Percentiles rank a stretch among this genome's conserved stretches.
Conservation (phyloP, 1,140 invertebrate species). For the Metaphire vulgaris region DNA sequence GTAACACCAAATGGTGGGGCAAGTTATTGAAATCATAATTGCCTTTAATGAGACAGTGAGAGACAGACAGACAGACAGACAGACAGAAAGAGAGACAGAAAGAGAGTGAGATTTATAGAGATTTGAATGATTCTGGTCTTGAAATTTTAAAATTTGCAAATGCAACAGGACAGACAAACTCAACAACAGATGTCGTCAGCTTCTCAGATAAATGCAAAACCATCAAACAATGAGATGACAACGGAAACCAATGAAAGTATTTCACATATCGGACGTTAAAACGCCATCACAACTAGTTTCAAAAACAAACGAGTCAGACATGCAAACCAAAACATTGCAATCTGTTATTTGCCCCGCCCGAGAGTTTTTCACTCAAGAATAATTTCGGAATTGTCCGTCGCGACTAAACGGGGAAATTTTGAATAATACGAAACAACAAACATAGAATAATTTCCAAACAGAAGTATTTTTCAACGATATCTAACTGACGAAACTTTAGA, state of each 20-base stretch:
- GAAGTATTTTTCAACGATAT: background rate
- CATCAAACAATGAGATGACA: background rate
- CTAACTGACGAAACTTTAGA: background rate
- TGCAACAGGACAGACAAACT: background rate
- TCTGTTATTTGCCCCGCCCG: too few relatives aligned
- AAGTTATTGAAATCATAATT: too few relatives aligned
- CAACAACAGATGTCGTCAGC: background rate
- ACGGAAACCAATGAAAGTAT: background rate
- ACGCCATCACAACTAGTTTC: too few relatives aligned
- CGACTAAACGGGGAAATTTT: too few relatives aligned
- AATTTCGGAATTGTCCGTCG: too few relatives aligned
- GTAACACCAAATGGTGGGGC: too few relatives aligned
- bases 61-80: slow-evolving; percentile 19
- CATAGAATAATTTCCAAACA: too few relatives aligned
- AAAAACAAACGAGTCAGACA: too few relatives aligned
- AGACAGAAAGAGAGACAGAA: slow-evolving; percentile 24
- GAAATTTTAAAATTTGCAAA: background rate
- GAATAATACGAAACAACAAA: too few relatives aligned
- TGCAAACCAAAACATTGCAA: too few relatives aligned
- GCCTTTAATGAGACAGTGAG: slow-evolving; percentile 6
- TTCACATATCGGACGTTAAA: background rate
- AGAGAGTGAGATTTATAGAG: slow-evolving; percentile 12
- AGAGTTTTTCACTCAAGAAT: too few relatives aligned
- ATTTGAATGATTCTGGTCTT: background rate
- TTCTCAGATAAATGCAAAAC: background rate